Evolutionary conservation across 2,797 vertebrate species (phyloP), one percentile per base, ranked within the genome.

Genomic region (Pipistrellus pipistrellus): DNA sequence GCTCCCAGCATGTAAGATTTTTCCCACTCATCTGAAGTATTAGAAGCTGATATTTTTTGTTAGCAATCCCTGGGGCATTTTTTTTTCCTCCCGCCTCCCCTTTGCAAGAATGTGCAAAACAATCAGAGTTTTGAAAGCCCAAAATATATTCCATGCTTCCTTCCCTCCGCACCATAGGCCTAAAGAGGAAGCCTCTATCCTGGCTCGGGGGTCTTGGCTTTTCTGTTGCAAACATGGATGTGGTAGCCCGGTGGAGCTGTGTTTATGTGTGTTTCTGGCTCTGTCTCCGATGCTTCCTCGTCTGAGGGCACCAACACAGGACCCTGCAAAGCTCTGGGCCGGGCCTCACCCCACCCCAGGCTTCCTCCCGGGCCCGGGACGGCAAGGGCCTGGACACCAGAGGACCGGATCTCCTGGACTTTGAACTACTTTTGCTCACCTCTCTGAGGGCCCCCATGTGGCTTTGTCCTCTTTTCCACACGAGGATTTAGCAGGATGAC

Each of bases 11-110:
- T 93, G 38, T 30, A 96, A 94, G 84, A 93, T 38, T 91, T 92
- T 97, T 92, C 93, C 94, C 95, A 91, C 84, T 95, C 95, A 57
- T 85, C 85, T 88, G 8, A 84, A 96, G 84, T n/a, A 89, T 15
- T 62, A 80, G 94, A 91, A 77, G 69, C 38, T 30, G 46, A 35
- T 84, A 14, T 62, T 62, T 25, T 84, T 85, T 77, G 53, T 55
- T 23, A 55, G 53, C 20, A 41, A 48, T 93, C 95, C 59, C 89
- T 75, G n/a, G 82, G 95, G 75, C 68, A 68, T 77, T 95, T 93
- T 90, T 59, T 6, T 59, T 4, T 59, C 5, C 5, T 2, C 12
- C 20, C 2, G 2, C 11, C 2, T 4, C 4, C 55, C 57, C 64
- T 95, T 71, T 68, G 25, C 55, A 96, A 95, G 93, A 95, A 95